Conservation (phyloP, 2,113 vertebrate species). For the Poecilia latipinna region DNA sequence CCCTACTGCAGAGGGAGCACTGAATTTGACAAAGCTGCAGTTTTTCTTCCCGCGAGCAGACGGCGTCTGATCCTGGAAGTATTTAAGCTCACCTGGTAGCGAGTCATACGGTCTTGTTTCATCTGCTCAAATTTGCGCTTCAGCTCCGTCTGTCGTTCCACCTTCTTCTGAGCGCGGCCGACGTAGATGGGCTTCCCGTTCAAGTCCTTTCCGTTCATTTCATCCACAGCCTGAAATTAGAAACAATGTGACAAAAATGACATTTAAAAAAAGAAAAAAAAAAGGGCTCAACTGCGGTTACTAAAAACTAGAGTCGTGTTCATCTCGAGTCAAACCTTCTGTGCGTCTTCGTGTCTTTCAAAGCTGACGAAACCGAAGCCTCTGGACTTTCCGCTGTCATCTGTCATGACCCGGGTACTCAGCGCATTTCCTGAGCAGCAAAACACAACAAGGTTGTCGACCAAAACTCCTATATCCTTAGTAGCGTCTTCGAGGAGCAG, state of each 20-base stretch:
- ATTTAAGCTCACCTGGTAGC: slow-evolving; percentile 88
- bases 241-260: neutral
- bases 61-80: neutral
- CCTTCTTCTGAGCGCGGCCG: slow-evolving; percentile 97
- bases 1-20: slow-evolving; percentile 48
- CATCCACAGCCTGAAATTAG: slow-evolving; percentile 89
- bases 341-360: slow-evolving; percentile 96
- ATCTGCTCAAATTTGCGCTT: slow-evolving; percentile 98
- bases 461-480: neutral
- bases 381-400: slow-evolving; percentile 92
- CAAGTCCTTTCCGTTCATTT: slow-evolving; percentile 97
- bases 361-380: slow-evolving; percentile 98
- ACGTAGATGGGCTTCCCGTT: slow-evolving; percentile 96
- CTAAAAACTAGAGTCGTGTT: neutral
- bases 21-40: slow-evolving; percentile 76
- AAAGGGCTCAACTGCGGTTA: accelerated
- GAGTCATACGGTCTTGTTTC: slow-evolving; percentile 98
- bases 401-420: slow-evolving; percentile 97
- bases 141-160: slow-evolving; percentile 95
- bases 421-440: slow-evolving; percentile 86
- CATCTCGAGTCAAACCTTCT: slow-evolving; percentile 81
- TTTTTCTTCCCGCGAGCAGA: neutral
- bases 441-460: neutral
- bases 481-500: neutral
- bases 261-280: no score